These are phyloP conservation scores for Choristoneura fumiferana DNA, from an alignment of 1,140 invertebrate species.

Conservation along the genomic window DNA sequence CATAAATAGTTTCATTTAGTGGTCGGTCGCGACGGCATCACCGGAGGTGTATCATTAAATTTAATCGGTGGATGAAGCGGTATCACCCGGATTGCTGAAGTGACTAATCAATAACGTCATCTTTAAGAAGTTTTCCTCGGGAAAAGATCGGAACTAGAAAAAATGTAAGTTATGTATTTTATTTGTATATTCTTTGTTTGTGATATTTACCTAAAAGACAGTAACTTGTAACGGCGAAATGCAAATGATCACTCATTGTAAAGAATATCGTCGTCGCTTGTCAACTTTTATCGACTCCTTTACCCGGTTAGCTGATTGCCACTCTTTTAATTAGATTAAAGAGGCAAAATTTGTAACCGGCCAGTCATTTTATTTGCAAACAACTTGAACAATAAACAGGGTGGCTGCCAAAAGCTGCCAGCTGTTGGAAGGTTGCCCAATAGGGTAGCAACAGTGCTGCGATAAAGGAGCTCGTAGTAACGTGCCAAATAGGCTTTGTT, in stretches of 20 bases:
- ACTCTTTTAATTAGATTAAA: no score
- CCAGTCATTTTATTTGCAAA: slow-evolving; percentile 8
- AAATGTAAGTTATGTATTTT: background rate
- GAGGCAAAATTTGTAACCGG: no score
- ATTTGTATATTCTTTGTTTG: no score
- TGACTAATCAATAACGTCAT: slow-evolving; percentile 10
- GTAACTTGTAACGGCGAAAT: no score
- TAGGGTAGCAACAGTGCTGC: background rate
- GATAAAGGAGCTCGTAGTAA: background rate
- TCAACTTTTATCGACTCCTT: no score
- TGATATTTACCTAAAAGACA: no score
- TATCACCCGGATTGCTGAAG: background rate
- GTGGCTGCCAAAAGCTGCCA: slow-evolving; percentile 8
- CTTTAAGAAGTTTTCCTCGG: slow-evolving; percentile 1
- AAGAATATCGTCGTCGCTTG: no score
- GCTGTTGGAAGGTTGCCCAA: slow-evolving; percentile 11
- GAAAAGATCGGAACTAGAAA: background rate
- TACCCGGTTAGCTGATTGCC: no score
- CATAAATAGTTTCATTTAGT: slow-evolving; percentile 70
- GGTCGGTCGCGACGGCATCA: slow-evolving; percentile 43
- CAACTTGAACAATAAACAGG: slow-evolving; percentile 13
- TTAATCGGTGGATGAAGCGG: background rate
- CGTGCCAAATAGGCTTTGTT: slow-evolving; percentile 8
- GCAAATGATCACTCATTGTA: no score
- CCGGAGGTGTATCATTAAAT: background rate